These are phyloP conservation scores for Recurvirostra avosetta DNA, from an alignment of 2,113 vertebrate genomes.

Conservation along the genomic window DNA sequence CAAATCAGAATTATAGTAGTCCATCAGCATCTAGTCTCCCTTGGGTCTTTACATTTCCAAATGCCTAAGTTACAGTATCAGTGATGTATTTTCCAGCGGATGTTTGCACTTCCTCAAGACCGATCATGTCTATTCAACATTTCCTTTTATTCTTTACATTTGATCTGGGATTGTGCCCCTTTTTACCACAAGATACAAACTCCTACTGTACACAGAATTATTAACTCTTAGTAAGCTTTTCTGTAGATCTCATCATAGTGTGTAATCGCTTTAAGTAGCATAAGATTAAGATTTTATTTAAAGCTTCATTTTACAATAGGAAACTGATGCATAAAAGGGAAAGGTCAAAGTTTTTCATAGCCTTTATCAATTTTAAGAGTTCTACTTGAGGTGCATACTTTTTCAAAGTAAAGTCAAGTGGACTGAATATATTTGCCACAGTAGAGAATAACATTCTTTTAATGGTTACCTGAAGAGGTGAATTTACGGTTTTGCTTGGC, in stretches of 20 bases:
- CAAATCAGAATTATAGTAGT: neutral
- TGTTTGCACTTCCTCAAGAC: conserved; percentile 23
- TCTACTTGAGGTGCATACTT: neutral
- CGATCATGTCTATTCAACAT: neutral
- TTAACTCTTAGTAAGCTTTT: neutral
- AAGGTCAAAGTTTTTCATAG: neutral
- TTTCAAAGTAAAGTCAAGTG: neutral
- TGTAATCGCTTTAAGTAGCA: neutral
- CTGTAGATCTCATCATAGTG: neutral
- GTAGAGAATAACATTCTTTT: neutral
- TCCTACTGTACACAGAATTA: neutral
- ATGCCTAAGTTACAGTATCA: neutral
- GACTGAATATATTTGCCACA: neutral
- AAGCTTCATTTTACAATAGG: neutral
- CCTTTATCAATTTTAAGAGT: neutral
- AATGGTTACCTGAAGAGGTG: neutral
- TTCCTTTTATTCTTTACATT: conserved; percentile 3
- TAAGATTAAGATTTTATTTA: neutral
- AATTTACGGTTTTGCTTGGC: neutral
- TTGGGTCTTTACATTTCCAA: neutral
- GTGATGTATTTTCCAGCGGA: neutral
- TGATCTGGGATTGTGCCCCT: neutral
- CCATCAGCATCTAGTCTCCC: neutral
- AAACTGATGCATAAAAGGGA: neutral
- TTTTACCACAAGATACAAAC: neutral